phyloP scores from a whole-genome alignment of 1,140 invertebrate species.

The Uloborus diversus region DNA sequence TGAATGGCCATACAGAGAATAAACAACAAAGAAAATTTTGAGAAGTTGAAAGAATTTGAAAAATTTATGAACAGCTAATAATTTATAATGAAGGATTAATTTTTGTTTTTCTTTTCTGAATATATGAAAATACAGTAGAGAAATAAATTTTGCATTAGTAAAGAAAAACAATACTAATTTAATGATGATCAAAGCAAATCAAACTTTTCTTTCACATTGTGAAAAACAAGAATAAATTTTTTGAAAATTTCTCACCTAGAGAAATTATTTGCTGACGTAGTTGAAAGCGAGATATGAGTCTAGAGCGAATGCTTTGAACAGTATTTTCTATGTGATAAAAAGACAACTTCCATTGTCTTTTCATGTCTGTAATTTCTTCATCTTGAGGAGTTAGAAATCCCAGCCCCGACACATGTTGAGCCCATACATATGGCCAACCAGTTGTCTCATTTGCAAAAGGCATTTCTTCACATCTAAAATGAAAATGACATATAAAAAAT shows the following conservation, averaged over 20 bases:
- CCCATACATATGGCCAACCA: slow-evolving; percentile 88
- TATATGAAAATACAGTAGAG: too few species aligned
- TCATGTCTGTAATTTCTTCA: not conserved
- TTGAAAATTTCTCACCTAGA: slow-evolving; percentile 71
- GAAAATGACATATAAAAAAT: not conserved
- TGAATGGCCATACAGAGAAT: too few species aligned
- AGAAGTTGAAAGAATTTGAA: too few species aligned
- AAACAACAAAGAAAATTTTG: too few species aligned
- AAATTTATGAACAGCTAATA: too few species aligned
- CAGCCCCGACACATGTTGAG: slow-evolving; percentile 85
- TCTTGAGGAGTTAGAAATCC: slow-evolving; percentile 72
- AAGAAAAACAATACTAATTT: too few species aligned
- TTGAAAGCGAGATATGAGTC: slow-evolving; percentile 77
- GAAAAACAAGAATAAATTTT: slow-evolving; percentile 58
- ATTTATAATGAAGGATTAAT: too few species aligned
- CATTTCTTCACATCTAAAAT: slow-evolving; percentile 21
- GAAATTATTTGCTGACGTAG: slow-evolving; percentile 78
- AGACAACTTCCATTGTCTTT: slow-evolving; percentile 59
- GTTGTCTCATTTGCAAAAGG: slow-evolving; percentile 39
- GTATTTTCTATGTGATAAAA: slow-evolving; percentile 64
- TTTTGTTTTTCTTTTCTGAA: too few species aligned
- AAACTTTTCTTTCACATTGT: slow-evolving; percentile 26
- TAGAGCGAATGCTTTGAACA: slow-evolving; percentile 73
- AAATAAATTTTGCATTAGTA: too few species aligned
- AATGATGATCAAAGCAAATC: too few species aligned